phyloP scores from a whole-genome alignment of 2,888 invertebrate genomes.

The Drosophila colorata region DNA sequence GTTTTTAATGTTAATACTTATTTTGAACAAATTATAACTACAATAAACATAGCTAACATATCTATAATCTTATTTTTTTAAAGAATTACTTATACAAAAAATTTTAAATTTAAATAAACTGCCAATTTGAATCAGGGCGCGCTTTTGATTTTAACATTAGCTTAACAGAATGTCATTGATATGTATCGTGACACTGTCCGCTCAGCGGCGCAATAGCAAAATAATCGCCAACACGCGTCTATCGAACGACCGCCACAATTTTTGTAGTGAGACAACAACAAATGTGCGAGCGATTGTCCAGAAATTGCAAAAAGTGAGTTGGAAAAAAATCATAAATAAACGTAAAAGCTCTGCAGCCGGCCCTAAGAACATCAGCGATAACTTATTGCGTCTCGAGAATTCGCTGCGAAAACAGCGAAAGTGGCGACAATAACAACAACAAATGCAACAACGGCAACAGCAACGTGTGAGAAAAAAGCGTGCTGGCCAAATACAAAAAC shows the following conservation, averaged over 20 bases:
- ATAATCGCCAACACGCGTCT: conserved; percentile 2
- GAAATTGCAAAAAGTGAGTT: conserved; percentile 58
- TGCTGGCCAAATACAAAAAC: conserved; percentile 43
- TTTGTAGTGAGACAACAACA: conserved; percentile 56
- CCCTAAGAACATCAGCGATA: conserved; percentile 1
- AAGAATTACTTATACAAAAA: not conserved
- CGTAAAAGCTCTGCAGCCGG: conserved; percentile 8
- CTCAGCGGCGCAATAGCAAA: not conserved
- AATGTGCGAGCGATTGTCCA: conserved; percentile 59
- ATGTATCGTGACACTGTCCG: not conserved
- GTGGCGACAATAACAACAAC: not conserved
- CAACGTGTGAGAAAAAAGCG: conserved; percentile 21
- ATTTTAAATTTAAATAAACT: not conserved
- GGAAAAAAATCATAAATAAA: conserved; percentile 27
- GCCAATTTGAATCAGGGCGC: not conserved
- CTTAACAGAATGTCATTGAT: conserved; percentile 20
- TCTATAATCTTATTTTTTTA: too few species aligned
- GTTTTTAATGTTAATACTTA: too few species aligned
- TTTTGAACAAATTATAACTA: too few species aligned
- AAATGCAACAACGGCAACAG: conserved; percentile 1
- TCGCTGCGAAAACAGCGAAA: conserved; percentile 1
- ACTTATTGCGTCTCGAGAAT: conserved; percentile 25
- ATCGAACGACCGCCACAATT: conserved; percentile 46
- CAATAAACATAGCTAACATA: too few species aligned
- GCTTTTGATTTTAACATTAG: not conserved